A percentile compares a stretch with the other conserved stretches of the same genome.
phyloP scores from a whole-genome alignment of 53 echinoderm and acorn worm genomes.

The Holothuria leucospilota region DNA sequence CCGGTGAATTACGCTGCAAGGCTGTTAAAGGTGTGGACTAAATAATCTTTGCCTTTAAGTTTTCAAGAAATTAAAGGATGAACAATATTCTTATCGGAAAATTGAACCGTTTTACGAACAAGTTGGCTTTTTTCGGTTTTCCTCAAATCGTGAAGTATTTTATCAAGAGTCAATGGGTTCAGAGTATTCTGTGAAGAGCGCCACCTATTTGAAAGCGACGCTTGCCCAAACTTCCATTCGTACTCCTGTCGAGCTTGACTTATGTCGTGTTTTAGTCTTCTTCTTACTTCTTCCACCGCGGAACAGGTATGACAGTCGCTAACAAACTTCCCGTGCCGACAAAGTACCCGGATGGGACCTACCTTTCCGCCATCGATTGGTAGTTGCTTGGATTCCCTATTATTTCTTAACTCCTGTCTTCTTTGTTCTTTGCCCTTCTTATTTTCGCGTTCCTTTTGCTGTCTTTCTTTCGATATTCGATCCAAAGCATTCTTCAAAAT shows the following conservation, averaged over 20 bases:
- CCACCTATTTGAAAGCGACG: conserved; percentile 18
- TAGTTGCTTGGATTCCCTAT: background rate
- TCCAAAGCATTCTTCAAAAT: conserved; percentile 55
- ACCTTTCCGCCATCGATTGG: background rate
- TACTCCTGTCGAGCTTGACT: conserved; percentile 45
- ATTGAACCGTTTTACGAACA: conserved; percentile 58
- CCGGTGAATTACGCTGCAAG: too few relatives aligned
- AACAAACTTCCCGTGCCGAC: conserved; percentile 67
- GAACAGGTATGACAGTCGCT: conserved; percentile 65
- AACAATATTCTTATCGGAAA: conserved; percentile 50
- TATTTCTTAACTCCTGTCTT: background rate
- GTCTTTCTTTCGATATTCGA: conserved; percentile 24
- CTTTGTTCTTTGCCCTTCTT: background rate
- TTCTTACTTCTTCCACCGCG: conserved; percentile 67
- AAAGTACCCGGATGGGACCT: conserved; percentile 28
- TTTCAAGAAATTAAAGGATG: conserved; percentile 55
- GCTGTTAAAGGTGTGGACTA: background rate
- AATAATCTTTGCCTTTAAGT: background rate
- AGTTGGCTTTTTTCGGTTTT: conserved; percentile 7
- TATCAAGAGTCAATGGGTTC: background rate
- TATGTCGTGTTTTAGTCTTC: conserved; percentile 56
- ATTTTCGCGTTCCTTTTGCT: background rate
- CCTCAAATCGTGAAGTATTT: conserved; percentile 6
- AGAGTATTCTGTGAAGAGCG: conserved; percentile 30
- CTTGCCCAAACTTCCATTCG: conserved; percentile 64